Evolutionary conservation across 2,888 invertebrate species (phyloP), one percentile per base, ranked within the genome.

Genomic region (Napeogenes sylphis): DNA sequence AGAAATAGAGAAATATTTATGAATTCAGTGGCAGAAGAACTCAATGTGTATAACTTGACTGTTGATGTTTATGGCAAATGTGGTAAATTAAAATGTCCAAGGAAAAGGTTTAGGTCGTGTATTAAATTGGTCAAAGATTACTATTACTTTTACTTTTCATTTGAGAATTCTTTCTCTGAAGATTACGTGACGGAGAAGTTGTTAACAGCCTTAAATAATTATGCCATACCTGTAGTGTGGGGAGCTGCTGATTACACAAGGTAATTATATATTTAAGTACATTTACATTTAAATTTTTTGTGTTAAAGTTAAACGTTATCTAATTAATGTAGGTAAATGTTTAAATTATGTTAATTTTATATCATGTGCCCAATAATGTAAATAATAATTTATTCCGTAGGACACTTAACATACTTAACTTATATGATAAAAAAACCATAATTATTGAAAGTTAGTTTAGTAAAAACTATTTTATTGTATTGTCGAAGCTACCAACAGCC

Each of bases 211-310:
- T 73, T 86, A 57, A 87, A 92, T 72, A 90, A 92, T 77, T 87
- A 91, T 70, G 84, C 92, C 10, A 80, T 93, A 14, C 93, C 93
- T 0, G 90, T 93, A 13, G 93, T 93, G 32, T 92, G 92, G 84
- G 93, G 93, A 2, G 91, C 91, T 8, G 91, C 90, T 55, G 90
- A 93, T 77, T 93, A 93, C 75, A 76, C 68, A 6, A 75, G 77
- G 77, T 79, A 61, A 59, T 10, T 42, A 10, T 42, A 10, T 42
- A 35, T 35, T 35, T 35, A 4, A 35, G 35, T 35, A 42, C 10
- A 42, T 42, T 42, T 42, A 12, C 3, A 42, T 42, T 6, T 10
- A 42, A 42, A 42, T 42, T 35, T n/a, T 35, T 35, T 4, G 35
- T 35, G 4, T 35, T 35, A 35, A 6, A 4, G 6, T 35, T 35